Conservation (phyloP, 2,113 vertebrate genomes). For the Hippopotamus amphibius region DNA sequence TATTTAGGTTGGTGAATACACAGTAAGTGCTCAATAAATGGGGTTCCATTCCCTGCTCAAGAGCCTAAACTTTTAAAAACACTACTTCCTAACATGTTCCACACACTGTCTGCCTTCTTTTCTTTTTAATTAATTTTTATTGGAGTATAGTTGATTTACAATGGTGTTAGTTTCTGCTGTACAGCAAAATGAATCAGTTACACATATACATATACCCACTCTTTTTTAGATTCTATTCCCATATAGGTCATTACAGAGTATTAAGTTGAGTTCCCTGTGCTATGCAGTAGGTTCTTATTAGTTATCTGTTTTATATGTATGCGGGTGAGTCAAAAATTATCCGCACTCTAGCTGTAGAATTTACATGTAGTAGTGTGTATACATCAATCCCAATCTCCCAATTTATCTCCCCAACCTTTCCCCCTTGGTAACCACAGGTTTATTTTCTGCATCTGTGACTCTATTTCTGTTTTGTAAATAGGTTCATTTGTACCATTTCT, state of each 20-base stretch:
- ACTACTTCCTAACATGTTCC: background rate
- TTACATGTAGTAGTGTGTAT: background rate
- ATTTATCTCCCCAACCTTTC: background rate
- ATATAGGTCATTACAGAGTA: background rate
- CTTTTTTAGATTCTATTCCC: background rate
- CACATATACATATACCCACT: background rate
- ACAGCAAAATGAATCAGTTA: background rate
- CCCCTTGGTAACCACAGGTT: background rate
- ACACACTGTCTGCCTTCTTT: background rate
- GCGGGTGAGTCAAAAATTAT: too few species aligned
- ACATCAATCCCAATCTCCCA: background rate
- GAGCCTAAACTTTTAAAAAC: slow-evolving; percentile 12
- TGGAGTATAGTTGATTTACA: background rate
- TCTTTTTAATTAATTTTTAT: background rate
- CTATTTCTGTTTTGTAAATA: background rate
- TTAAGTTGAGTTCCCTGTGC: background rate
- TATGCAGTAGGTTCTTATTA: background rate
- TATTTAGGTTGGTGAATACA: background rate
- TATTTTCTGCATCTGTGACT: background rate
- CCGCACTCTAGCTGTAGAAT: too few species aligned
- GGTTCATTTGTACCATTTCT: background rate
- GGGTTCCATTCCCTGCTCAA: background rate
- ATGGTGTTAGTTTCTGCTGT: background rate
- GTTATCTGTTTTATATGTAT: background rate
- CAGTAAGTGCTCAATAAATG: background rate